These are phyloP conservation scores for Podiceps cristatus DNA, from an alignment of 2,113 vertebrate species.

Conservation along the genomic window DNA sequence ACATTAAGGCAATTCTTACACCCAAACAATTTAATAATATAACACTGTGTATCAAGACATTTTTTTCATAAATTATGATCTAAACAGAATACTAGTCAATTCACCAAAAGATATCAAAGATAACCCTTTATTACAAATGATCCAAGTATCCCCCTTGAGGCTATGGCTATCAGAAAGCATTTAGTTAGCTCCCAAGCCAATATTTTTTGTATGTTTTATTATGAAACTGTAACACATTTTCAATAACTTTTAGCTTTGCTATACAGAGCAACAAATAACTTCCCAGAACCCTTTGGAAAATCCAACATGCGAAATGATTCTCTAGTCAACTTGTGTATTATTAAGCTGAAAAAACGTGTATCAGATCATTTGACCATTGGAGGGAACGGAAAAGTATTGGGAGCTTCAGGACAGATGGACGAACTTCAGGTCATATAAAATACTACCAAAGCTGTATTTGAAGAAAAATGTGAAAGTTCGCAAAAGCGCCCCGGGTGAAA, in stretches of 20 bases:
- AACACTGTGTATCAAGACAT: conserved; percentile 21
- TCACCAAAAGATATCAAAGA: conserved; percentile 71
- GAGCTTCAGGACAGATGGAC: conserved; percentile 74
- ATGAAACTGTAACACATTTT: conserved; percentile 73
- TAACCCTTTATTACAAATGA: conserved; percentile 71
- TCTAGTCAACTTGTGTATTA: conserved; percentile 65
- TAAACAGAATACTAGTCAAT: conserved; percentile 71
- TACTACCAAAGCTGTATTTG: conserved; percentile 59
- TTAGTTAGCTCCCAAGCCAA: conserved; percentile 66
- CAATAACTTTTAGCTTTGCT: conserved; percentile 76
- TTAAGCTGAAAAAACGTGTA: conserved; percentile 54
- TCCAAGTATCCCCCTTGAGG: conserved; percentile 66
- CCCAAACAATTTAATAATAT: conserved; percentile 36
- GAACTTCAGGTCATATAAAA: conserved; percentile 70
- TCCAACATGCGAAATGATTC: conserved; percentile 69
- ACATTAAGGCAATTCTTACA: conserved; percentile 57
- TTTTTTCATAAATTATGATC: conserved; percentile 73
- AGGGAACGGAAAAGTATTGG: conserved; percentile 60
- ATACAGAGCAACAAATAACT: conserved; percentile 69
- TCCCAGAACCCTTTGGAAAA: conserved; percentile 71
- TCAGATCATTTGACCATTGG: conserved; percentile 59
- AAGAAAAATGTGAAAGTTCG: conserved; percentile 71
- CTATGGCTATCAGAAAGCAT: conserved; percentile 73
- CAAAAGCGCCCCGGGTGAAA: conserved; percentile 56
- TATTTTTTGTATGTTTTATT: conserved; percentile 71